Percentiles rank a stretch among this genome's conserved stretches.
phyloP scores from a whole-genome alignment of 2,888 invertebrate genomes.

The Cryptus armator region DNA sequence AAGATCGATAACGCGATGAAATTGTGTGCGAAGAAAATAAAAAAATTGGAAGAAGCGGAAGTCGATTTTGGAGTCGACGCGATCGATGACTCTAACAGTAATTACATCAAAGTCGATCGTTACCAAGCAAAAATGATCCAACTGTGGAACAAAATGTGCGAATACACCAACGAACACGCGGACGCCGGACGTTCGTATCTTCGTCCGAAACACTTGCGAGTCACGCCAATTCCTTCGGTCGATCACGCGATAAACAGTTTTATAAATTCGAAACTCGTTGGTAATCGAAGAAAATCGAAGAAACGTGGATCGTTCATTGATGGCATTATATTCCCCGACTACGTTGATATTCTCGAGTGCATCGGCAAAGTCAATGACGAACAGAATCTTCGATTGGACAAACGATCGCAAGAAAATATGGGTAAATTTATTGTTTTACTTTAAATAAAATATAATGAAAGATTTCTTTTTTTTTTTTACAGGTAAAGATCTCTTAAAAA shows the following conservation, averaged over 20 bases:
- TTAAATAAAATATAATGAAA: too few species aligned
- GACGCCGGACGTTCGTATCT: constrained; percentile 77
- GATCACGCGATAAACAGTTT: constrained; percentile 81
- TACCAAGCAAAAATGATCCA: constrained; percentile 82
- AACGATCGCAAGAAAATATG: constrained; percentile 68
- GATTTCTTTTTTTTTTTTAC: too few species aligned
- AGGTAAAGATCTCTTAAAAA: too few species aligned
- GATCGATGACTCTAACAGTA: constrained; percentile 90
- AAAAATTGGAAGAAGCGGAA: constrained; percentile 89
- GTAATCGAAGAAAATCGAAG: constrained; percentile 71
- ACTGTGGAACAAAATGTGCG: constrained; percentile 74
- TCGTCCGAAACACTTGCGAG: constrained; percentile 75
- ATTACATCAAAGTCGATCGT: constrained; percentile 90
- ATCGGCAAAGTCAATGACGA: constrained; percentile 75
- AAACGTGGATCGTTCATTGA: constrained; percentile 68
- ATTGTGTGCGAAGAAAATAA: constrained; percentile 89
- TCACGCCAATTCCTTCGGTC: constrained; percentile 76
- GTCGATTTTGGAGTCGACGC: constrained; percentile 91
- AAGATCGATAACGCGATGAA: constrained; percentile 87
- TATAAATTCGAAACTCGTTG: constrained; percentile 77
- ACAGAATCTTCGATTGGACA: constrained; percentile 72
- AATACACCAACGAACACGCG: constrained; percentile 75
- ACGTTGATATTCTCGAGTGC: constrained; percentile 79
- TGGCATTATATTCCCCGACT: constrained; percentile 80
- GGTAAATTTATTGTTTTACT: constrained; percentile 73